phyloP scores from a whole-genome alignment of 53 echinoderm and acorn worm species.

The Echinometra lucunter region DNA sequence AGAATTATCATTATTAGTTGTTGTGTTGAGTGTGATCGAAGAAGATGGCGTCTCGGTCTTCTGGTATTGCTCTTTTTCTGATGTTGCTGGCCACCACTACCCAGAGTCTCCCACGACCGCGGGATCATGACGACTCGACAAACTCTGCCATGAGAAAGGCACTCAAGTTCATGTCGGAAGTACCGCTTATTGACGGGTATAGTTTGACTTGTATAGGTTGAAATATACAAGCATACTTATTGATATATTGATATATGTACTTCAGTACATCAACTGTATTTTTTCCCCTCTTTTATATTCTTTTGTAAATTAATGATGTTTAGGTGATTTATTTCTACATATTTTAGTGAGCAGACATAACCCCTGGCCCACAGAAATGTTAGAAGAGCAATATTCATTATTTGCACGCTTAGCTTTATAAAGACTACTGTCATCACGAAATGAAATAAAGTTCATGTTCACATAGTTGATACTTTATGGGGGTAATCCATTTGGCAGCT shows the following conservation, averaged over 20 bases:
- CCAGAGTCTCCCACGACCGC: neutral
- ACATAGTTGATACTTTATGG: too few species aligned
- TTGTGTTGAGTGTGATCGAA: neutral
- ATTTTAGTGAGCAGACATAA: too few species aligned
- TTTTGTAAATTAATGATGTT: too few species aligned
- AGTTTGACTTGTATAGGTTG: neutral
- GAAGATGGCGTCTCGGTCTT: neutral
- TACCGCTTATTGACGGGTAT: conserved; percentile 77
- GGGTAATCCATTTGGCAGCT: too few species aligned
- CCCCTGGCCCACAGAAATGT: too few species aligned
- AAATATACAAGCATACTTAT: neutral
- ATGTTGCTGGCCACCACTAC: neutral
- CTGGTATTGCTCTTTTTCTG: neutral
- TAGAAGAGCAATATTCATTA: too few species aligned
- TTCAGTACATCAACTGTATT: too few species aligned
- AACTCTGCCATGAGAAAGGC: conserved; percentile 52
- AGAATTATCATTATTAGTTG: neutral
- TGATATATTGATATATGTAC: neutral
- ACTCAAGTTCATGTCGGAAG: conserved; percentile 66
- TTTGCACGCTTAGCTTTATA: too few species aligned
- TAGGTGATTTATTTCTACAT: too few species aligned
- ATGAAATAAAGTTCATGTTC: too few species aligned
- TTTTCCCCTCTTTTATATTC: too few species aligned
- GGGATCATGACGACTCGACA: neutral
- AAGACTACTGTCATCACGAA: too few species aligned